phyloP scores from a whole-genome alignment of 2,113 vertebrate species.

The Bubo scandiacus region DNA sequence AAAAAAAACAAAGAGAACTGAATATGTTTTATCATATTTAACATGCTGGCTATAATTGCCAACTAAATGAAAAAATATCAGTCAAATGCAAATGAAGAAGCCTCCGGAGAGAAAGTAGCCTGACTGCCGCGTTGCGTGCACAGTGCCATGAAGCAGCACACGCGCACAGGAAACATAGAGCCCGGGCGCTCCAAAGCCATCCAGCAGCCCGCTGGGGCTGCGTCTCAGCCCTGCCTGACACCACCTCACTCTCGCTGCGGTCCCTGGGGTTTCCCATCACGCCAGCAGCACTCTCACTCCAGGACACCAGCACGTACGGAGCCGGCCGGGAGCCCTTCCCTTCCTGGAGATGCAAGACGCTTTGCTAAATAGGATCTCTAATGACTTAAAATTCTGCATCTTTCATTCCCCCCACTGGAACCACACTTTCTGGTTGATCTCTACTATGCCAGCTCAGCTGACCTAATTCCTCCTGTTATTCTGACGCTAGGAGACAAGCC shows the following conservation, averaged over 20 bases:
- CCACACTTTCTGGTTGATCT: not conserved
- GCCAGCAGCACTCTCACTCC: not conserved
- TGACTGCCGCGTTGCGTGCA: fast-evolving
- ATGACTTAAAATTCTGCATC: not conserved
- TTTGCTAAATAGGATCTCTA: slow-evolving; percentile 37
- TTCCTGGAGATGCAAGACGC: not conserved
- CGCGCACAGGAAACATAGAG: fast-evolving
- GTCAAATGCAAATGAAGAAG: not conserved
- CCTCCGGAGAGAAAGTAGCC: not conserved
- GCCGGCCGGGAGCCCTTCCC: not conserved
- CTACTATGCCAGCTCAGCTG: slow-evolving; percentile 33
- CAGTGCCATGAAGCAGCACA: not conserved
- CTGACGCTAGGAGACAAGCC: slow-evolving; percentile 49
- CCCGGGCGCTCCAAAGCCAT: not conserved
- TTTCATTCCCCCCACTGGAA: not conserved
- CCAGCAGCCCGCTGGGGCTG: not conserved
- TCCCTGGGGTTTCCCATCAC: not conserved
- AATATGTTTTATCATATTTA: not conserved
- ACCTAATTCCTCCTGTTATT: slow-evolving; percentile 62
- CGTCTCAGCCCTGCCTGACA: not conserved
- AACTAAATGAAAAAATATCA: not conserved
- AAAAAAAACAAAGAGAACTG: not conserved
- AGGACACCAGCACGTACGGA: fast-evolving
- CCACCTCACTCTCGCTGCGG: fast-evolving
- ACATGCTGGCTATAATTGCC: not conserved